Evolutionary conservation across 92 coral and sea anemone species (phyloP), one percentile per base, ranked within the genome.

Genomic region (Porites rus): DNA sequence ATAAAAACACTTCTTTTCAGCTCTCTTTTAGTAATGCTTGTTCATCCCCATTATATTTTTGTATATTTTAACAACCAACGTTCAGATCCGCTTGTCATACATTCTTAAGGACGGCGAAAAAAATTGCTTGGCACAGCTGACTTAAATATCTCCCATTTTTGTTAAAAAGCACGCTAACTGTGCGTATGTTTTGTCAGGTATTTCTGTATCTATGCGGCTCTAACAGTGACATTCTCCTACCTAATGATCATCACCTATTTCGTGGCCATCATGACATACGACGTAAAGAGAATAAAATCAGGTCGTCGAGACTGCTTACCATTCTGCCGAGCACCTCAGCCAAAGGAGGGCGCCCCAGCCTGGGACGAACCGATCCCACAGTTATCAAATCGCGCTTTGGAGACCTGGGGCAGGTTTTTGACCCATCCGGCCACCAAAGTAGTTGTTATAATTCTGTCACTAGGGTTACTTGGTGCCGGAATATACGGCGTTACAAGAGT

Each of bases 261-360:
- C 61, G 98, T 96, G 62, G 98, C 98, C 16, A 81, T 93, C 43
- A 90, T 96, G 88, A 67, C 92, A 0, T 82, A 88, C 24, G 98
- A 96, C 51, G 89, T 94, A 12, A 89, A 80, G 28, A 87, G 98
- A 73, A 92, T 96, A 14, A 94, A 92, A 72, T 85, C 86, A 8
- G 88, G 94, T 22, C 95, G 98, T 65, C 92, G 94, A n/a, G 98
- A 96, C 87, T 88, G 90, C 28, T 78, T 96, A 65, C 98, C 98
- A 71, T 73, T 88, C 74, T 88, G 93, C 74, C 77, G 18, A 20
- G 92, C 78, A 25, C 83, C 92, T 8, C 92, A 21, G 31, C 81
- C 87, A 46, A 83, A 73, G 76, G 85, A 89, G 1, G 93, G 79
- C 65, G 86, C 66, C 65, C 91, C 82, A n/a, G 90, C 91, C 74